These are phyloP conservation scores for Trichonephila clavipes DNA, from an alignment of 1,140 invertebrate species.

Conservation along the genomic window DNA sequence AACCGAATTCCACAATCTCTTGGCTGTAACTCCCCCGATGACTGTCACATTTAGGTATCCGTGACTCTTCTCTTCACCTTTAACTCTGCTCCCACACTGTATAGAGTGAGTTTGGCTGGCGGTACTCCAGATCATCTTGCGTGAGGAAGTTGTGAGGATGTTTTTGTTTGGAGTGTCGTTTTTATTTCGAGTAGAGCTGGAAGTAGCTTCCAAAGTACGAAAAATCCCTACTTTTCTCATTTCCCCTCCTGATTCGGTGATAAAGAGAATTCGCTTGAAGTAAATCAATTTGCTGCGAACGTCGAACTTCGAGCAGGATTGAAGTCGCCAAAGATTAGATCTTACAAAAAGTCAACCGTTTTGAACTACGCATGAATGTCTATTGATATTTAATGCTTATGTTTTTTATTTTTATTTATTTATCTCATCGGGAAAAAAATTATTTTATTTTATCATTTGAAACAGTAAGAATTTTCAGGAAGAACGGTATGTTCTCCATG, in stretches of 20 bases:
- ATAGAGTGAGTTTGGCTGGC: slow-evolving; percentile 6
- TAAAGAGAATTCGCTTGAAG: not conserved
- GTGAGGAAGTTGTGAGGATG: not conserved
- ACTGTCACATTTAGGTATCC: slow-evolving; percentile 69
- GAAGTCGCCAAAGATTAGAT: too few relatives aligned
- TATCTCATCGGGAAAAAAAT: too few relatives aligned
- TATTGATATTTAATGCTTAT: too few relatives aligned
- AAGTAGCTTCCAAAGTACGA: not conserved
- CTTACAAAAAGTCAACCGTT: too few relatives aligned
- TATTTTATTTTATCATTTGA: too few relatives aligned
- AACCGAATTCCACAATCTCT: slow-evolving; percentile 71
- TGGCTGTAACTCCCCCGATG: slow-evolving; percentile 45
- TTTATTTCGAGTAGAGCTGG: slow-evolving; percentile 4
- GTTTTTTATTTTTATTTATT: too few relatives aligned
- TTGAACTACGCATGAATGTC: too few relatives aligned
- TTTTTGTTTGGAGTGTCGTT: slow-evolving; percentile 36
- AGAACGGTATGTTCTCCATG: too few relatives aligned
- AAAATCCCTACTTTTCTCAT: not conserved
- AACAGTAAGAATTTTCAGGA: too few relatives aligned
- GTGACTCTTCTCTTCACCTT: slow-evolving; percentile 67
- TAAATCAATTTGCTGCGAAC: not conserved
- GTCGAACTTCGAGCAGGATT: not conserved
- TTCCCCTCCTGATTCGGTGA: not conserved
- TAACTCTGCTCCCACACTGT: slow-evolving; percentile 38
- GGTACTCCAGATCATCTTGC: slow-evolving; percentile 42